These are phyloP conservation scores for Hypanus sabinus DNA, from an alignment of 2,113 vertebrate genomes.

Conservation along the genomic window DNA sequence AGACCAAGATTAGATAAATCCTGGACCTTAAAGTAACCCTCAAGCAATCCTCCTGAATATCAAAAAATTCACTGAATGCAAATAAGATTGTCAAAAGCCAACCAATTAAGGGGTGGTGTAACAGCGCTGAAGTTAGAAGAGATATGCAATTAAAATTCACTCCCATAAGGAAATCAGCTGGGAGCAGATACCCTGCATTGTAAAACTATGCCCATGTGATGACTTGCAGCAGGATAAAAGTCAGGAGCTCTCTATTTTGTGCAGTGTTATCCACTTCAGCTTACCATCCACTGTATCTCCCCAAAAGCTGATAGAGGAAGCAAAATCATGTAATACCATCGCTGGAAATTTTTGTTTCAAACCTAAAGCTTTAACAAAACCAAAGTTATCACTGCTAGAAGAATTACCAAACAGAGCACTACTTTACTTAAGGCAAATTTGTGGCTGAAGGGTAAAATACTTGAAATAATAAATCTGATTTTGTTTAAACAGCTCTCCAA, in stretches of 20 bases:
- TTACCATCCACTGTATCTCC: background rate
- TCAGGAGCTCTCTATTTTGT: background rate
- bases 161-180: background rate
- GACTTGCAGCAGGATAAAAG: background rate
- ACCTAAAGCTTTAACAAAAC: background rate
- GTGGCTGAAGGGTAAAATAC: background rate
- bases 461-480: background rate
- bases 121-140: background rate
- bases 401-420: background rate
- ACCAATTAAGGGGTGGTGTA: background rate
- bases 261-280: background rate
- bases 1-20: background rate
- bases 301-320: background rate
- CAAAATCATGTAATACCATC: background rate
- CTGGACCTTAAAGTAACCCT: background rate
- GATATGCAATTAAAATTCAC: background rate
- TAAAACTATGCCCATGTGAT: background rate
- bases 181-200: background rate
- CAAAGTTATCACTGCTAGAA: background rate
- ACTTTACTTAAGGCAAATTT: background rate
- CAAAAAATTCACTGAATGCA: background rate
- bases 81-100: background rate
- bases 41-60: background rate
- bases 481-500: background rate
- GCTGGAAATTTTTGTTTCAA: background rate